Percentiles rank a stretch among this genome's conserved stretches.
phyloP scores from a whole-genome alignment of 2,113 vertebrate species.

The Sterna hirundo region DNA sequence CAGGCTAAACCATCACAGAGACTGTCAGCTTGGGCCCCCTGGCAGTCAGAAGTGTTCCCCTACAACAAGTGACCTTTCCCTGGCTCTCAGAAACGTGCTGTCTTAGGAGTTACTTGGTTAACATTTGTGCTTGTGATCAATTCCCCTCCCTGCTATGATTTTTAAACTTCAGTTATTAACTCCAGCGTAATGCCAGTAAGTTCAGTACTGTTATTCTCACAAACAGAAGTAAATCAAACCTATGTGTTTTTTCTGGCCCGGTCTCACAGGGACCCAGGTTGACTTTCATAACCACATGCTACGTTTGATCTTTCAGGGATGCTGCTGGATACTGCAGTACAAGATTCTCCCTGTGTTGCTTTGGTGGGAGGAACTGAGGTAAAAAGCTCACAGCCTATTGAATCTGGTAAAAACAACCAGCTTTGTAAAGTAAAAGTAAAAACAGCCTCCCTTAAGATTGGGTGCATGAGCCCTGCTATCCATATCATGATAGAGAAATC shows the following conservation, averaged over 20 bases:
- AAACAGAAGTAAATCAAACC: conserved; percentile 20
- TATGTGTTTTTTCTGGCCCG: conserved; percentile 4
- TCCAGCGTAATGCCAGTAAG: neutral
- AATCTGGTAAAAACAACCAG: neutral
- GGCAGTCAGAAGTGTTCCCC: neutral
- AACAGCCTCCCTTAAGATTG: neutral
- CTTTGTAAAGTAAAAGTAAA: neutral
- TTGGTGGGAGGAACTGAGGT: neutral
- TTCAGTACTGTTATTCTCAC: neutral
- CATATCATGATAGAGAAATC: neutral
- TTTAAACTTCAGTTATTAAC: neutral
- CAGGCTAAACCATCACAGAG: neutral
- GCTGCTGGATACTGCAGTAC: neutral
- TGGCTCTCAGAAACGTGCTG: neutral
- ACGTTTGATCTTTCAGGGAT: conserved; percentile 24
- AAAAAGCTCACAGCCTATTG: neutral
- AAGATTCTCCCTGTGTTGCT: neutral
- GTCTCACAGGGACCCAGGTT: neutral
- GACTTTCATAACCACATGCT: conserved; percentile 20
- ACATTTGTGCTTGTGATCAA: neutral
- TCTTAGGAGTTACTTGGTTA: neutral
- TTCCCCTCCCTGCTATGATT: neutral
- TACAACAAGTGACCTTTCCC: neutral
- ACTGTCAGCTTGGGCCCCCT: neutral
- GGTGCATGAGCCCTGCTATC: neutral